Evolutionary conservation across 2,113 vertebrate species (phyloP).

Genomic region (Sterrhoptilus dennistouni): DNA sequence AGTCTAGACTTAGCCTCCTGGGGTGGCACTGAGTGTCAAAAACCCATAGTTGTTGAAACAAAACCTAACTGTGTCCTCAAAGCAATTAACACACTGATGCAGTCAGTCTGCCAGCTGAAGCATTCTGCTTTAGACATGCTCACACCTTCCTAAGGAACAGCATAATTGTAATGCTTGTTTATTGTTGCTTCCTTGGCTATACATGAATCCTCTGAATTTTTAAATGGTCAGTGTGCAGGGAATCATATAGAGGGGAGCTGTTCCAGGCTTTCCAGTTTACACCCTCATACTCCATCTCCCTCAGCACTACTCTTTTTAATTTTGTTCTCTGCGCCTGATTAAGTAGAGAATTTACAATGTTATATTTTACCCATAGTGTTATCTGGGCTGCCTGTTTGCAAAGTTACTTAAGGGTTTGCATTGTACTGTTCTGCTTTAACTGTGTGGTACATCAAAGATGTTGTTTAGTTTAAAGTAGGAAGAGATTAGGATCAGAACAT

Average conservation of each 20-base stretch:
- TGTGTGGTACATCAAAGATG: not conserved
- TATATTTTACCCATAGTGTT: not conserved
- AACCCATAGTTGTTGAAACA: not conserved
- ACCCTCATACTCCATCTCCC: not conserved
- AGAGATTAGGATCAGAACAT: rapidly evolving
- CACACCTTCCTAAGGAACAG: not conserved
- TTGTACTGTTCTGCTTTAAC: not conserved
- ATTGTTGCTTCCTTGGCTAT: not conserved
- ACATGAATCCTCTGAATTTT: not conserved
- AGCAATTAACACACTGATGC: no score
- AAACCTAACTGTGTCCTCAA: not conserved
- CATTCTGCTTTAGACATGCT: not conserved
- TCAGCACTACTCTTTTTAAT: not conserved
- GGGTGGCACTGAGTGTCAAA: not conserved
- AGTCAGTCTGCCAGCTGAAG: not conserved
- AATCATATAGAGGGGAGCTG: not conserved
- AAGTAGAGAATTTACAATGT: not conserved
- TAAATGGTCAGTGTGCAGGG: not conserved
- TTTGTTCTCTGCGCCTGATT: not conserved
- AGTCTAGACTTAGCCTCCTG: not conserved
- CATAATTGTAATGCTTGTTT: rapidly evolving
- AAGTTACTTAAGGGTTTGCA: not conserved
- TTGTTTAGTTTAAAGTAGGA: not conserved
- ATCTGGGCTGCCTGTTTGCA: not conserved
- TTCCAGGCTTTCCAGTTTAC: not conserved